Evolutionary conservation across 2,888 invertebrate genomes (phyloP).

Genomic region (Ischnura elegans): DNA sequence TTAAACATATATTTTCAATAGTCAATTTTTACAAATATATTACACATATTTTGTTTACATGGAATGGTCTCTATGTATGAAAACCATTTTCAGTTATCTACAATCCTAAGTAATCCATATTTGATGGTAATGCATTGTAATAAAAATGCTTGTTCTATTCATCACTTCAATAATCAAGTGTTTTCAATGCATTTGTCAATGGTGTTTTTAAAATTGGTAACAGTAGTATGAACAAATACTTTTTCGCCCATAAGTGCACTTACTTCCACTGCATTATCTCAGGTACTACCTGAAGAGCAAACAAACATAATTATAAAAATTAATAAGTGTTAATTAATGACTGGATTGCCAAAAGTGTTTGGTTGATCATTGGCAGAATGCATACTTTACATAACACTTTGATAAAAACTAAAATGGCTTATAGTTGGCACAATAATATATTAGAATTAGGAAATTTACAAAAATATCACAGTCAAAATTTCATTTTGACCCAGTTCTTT

Average conservation of each 20-base stretch:
- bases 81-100: neutral
- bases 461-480: conserved; percentile 66
- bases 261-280: conserved; percentile 30
- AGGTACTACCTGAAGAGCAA: conserved; percentile 39
- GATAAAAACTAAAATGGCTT: conserved; percentile 21
- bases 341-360: conserved; percentile 37
- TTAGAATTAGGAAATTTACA: conserved; percentile 60
- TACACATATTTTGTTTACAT: conserved; percentile 41
- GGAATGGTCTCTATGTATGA: neutral
- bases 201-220: neutral
- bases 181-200: neutral
- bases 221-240: neutral
- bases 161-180: neutral
- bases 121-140: neutral
- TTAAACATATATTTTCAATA: neutral
- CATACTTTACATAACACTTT: too few species aligned
- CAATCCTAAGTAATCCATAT: neutral
- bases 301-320: neutral
- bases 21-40: conserved; percentile 49
- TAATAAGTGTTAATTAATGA: neutral
- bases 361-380: neutral
- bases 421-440: conserved; percentile 30
- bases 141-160: neutral
- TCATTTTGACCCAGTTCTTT: conserved; percentile 60
- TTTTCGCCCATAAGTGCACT: conserved; percentile 51